Base-by-base conservation (phyloP, 53 echinoderm and acorn worm species). In the Apostichopus leukothele region DNA sequence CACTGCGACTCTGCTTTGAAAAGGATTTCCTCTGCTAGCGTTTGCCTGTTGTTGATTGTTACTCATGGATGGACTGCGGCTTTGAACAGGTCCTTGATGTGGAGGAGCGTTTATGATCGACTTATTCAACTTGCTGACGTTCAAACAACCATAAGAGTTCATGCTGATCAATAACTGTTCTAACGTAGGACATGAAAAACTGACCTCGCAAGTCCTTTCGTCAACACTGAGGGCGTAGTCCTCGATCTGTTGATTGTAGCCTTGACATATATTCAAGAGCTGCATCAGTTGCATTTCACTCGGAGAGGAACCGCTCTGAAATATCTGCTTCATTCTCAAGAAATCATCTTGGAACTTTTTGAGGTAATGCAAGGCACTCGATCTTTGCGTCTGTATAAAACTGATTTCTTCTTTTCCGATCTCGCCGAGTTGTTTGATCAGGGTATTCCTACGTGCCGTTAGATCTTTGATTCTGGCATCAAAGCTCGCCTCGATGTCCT, bases 161-260 rank as follows among this genome's bases (percentile, higher is more conserved):
- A 96, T 96, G 80, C 96, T 96, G 23, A 96, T 89, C 6, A 93
- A 61, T 21, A 96, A 90, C 76, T 96, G 94, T 25, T 90, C 86
- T 67, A 92, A 87, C 50, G 90, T 96, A 79, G 96, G 96, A 86
- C 93, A 92, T 0, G 89, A 63, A 78, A 94, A 96, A 12, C 90
- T 76, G 75, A 96, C 75, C 39, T 88, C 89, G 67, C 90, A 89
- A 27, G 92, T 87, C 51, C 90, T 88, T 74, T 96, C 91, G 75
- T 96, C 93, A 53, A 96, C 90, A 86, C 89, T 91, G 87, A 96
- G 92, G 9, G 96, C 96, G 39, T 96, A 96, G 9, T 96, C 91
- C 66, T 94, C 96, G 60, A 96, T 96, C 76, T 96, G 96, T 61
- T 88, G 90, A 76, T 90, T 83, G 88, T 96, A 96, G 5, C 93